Evolutionary conservation across 2,113 vertebrate species (phyloP).

Genomic region (Salvelinus sp.): DNA sequence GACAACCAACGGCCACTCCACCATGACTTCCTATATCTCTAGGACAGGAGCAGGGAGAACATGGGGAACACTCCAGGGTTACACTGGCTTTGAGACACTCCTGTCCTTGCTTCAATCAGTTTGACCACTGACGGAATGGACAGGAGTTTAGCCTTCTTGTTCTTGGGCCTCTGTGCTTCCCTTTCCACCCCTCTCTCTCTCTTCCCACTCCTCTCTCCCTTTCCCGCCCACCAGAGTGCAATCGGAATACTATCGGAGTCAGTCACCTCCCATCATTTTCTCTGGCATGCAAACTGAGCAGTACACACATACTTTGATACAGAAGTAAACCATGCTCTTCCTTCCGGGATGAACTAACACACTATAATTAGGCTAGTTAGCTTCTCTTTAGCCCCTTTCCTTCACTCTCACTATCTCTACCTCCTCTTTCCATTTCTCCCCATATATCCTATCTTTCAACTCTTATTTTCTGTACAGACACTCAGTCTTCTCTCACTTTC

Average conservation of each 20-base stretch:
- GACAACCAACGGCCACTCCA: slow-evolving; percentile 45
- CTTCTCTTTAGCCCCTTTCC: slow-evolving; percentile 15
- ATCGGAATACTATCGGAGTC: slow-evolving; percentile 39
- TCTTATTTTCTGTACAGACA: not conserved
- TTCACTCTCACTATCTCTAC: slow-evolving; percentile 41
- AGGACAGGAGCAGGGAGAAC: not conserved
- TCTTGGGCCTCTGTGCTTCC: not conserved
- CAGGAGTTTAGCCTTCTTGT: not conserved
- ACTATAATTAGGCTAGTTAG: slow-evolving; percentile 47
- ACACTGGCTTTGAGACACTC: not conserved
- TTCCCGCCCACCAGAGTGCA: slow-evolving; percentile 7
- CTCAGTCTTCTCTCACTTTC: not conserved
- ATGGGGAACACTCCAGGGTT: not conserved
- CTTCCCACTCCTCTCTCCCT: slow-evolving; percentile 4
- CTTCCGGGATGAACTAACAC: slow-evolving; percentile 44
- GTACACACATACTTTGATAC: slow-evolving; percentile 56
- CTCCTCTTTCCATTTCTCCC: slow-evolving; percentile 6
- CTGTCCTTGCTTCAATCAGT: not conserved
- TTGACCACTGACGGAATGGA: too few species aligned
- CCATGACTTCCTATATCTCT: not conserved
- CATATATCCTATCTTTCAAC: not conserved
- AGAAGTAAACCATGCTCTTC: slow-evolving; percentile 62
- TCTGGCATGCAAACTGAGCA: slow-evolving; percentile 50
- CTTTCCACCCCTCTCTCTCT: slow-evolving; percentile 7
- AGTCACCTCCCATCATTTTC: slow-evolving; percentile 48